Evolutionary conservation across 2,888 invertebrate genomes (phyloP).

Genomic region (Eumerus sabulonum): DNA sequence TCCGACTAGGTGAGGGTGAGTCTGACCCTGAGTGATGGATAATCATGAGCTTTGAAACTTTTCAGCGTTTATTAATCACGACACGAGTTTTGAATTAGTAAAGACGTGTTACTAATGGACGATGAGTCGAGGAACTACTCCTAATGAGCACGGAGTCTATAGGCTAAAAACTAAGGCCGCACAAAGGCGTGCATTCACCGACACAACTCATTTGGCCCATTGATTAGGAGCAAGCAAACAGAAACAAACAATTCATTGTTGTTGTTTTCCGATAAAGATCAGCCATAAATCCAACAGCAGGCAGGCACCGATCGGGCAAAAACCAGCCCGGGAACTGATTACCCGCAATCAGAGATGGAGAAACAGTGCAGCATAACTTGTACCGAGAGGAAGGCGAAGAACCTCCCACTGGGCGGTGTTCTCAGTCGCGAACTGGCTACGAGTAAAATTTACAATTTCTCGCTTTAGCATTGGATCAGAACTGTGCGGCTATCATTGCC

Average conservation of each 20-base stretch:
- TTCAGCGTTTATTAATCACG: constrained; percentile 43
- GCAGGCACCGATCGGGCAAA: constrained; percentile 36
- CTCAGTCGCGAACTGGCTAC: constrained; percentile 39
- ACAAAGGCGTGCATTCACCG: constrained; percentile 50
- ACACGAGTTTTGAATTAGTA: neutral
- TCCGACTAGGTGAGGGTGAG: neutral
- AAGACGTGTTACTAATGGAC: too few species aligned
- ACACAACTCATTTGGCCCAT: constrained; percentile 59
- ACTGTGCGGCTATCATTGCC: constrained; percentile 30
- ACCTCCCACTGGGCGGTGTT: constrained; percentile 65
- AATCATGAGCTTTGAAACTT: constrained; percentile 45
- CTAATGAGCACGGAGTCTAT: too few species aligned
- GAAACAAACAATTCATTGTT: constrained; percentile 56
- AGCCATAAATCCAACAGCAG: constrained; percentile 49
- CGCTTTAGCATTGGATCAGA: constrained; percentile 52
- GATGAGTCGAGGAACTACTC: neutral
- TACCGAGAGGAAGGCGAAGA: constrained; percentile 31
- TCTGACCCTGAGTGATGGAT: constrained; percentile 43
- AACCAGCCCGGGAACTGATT: constrained; percentile 32
- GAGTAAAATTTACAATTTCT: constrained; percentile 50
- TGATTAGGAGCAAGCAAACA: constrained; percentile 55
- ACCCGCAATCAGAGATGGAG: constrained; percentile 31
- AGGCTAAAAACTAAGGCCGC: too few species aligned
- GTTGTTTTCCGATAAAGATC: constrained; percentile 48
- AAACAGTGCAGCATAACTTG: neutral